Evolutionary conservation across 2,888 invertebrate species (phyloP).

Genomic region (Napeogenes sylphis): DNA sequence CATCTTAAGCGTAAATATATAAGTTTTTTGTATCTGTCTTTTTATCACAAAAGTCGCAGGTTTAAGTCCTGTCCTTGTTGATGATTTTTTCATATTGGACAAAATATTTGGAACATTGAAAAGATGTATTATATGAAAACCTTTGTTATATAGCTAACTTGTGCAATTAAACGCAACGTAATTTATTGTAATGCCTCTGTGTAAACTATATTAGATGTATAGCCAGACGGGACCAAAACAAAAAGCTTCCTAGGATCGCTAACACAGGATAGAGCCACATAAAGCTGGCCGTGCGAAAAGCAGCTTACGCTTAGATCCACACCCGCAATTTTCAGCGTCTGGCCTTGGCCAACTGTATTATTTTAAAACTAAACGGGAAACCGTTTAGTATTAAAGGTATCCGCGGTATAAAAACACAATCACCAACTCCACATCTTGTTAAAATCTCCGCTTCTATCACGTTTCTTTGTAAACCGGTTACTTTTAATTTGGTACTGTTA

Average conservation of each 20-base stretch:
- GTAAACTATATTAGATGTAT: not conserved
- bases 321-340: slow-evolving; percentile 12
- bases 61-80: too few species aligned
- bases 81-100: too few species aligned
- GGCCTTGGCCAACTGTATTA: slow-evolving; percentile 22
- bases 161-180: too few species aligned
- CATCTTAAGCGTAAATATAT: too few species aligned
- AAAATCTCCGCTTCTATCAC: slow-evolving; percentile 30
- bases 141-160: too few species aligned
- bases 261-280: slow-evolving; percentile 20
- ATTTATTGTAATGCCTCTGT: too few species aligned
- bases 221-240: not conserved
- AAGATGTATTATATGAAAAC: too few species aligned
- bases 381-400: slow-evolving; percentile 27
- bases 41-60: too few species aligned
- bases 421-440: slow-evolving; percentile 28
- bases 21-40: too few species aligned
- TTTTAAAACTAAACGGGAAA: slow-evolving; percentile 25
- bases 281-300: slow-evolving; percentile 18
- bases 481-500: slow-evolving; percentile 19
- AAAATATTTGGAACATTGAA: too few species aligned
- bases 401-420: slow-evolving; percentile 26
- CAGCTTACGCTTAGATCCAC: slow-evolving; percentile 12
- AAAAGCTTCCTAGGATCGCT: not conserved
- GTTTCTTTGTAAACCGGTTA: slow-evolving; percentile 13